These are phyloP conservation scores for Dusona sp. DNA, from an alignment of 2,888 invertebrate genomes.

Conservation along the genomic window DNA sequence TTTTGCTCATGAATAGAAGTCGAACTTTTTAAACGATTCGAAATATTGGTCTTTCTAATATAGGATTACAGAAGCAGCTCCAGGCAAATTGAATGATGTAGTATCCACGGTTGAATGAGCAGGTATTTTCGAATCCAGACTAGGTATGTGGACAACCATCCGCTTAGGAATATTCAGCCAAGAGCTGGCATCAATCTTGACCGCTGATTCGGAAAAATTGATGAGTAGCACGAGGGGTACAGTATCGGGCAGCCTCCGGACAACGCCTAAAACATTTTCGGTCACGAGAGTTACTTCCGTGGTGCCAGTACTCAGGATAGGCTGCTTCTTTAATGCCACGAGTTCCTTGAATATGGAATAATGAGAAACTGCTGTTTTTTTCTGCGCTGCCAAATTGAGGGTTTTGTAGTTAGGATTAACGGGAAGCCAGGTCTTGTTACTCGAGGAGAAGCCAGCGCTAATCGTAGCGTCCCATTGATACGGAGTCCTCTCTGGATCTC, in stretches of 20 bases:
- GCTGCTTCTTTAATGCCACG: conserved; percentile 85
- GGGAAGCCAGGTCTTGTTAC: conserved; percentile 88
- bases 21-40: not conserved
- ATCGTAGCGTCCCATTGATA: conserved; percentile 88
- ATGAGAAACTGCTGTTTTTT: conserved; percentile 85
- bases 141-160: conserved; percentile 71
- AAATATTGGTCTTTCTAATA: conserved; percentile 69
- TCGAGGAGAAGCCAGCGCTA: conserved; percentile 88
- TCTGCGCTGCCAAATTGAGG: conserved; percentile 87
- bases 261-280: conserved; percentile 71
- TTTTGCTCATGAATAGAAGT: not conserved
- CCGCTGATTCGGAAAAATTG: conserved; percentile 67
- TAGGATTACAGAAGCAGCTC: conserved; percentile 70
- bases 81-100: conserved; percentile 66
- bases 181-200: conserved; percentile 69
- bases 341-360: conserved; percentile 82
- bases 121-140: conserved; percentile 69
- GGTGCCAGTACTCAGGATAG: conserved; percentile 84
- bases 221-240: conserved; percentile 69
- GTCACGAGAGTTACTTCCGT: conserved; percentile 76
- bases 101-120: conserved; percentile 63
- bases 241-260: conserved; percentile 62
- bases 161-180: conserved; percentile 72
- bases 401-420: conserved; percentile 87
- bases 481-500: conserved; percentile 86